Evolutionary conservation across 2,797 vertebrate species (phyloP), one percentile per base, ranked within the genome.

Genomic region (Lepilemur septentrionalis): DNA sequence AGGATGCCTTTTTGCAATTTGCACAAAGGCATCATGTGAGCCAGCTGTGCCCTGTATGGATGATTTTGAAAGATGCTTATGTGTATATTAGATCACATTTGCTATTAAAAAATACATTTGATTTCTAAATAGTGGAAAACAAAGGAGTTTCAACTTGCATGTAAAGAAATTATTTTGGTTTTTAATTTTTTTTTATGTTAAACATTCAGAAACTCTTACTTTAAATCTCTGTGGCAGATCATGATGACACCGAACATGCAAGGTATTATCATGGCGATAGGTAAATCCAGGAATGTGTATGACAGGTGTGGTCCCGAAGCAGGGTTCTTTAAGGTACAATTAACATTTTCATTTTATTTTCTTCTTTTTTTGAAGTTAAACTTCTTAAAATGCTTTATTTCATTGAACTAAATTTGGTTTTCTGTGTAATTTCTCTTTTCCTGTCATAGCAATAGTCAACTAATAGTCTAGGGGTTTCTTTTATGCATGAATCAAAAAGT

Each of bases 181-280:
- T 96, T 95, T 97, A 91, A 93, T 93, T 18, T 43, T 50, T 97
- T 95, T 96, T 97, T 84, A 83, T 98, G 88, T 98, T 98, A 98
- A 98, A 98, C 30, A 93, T 98, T 98, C 97, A 98, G 98, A 96
- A 98, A 97, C 85, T 98, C 95, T 96, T 97, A 96, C 98, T 98
- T 99, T 98, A 96, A 98, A 98, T 99, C 98, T 98, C 97, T 98
- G 95, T 99, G 99, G 99, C 99, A 99, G 99, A 99, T 99, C 93
- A 99, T 99, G 99, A 99, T 99, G 99, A 99, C 99, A 98, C 99
- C 99, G 98, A 99, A 99, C 99, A 99, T 99, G 99, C 99, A 99
- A 99, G 99, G 99, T 99, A 99, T 99, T 98, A 99, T 99, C 99
- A 99, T 99, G 99, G 99, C 99, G 98, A 99, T 99, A 99, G 99